Percentiles rank a stretch among this genome's conserved stretches.
Evolutionary conservation across 2,888 invertebrate genomes (phyloP).

Genomic region (Rhagophthalmus giganteus): DNA sequence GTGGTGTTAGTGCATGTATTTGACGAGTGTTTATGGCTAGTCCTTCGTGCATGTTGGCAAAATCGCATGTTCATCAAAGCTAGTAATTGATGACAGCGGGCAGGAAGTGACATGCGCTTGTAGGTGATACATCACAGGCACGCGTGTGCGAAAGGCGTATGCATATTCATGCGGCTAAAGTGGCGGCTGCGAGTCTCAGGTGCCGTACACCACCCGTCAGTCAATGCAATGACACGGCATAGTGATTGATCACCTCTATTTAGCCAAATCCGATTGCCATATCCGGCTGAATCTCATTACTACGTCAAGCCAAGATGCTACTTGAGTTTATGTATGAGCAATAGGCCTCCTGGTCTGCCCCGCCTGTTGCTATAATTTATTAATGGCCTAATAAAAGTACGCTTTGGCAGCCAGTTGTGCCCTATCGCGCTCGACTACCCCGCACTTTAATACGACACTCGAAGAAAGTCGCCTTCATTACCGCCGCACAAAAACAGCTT

Average conservation of each 20-base stretch:
- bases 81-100: constrained; percentile 56
- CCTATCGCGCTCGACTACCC: constrained; percentile 44
- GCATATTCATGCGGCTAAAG: constrained; percentile 52
- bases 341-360: constrained; percentile 49
- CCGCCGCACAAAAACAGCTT: constrained; percentile 45
- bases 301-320: constrained; percentile 58
- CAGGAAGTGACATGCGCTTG: constrained; percentile 45
- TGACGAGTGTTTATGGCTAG: constrained; percentile 53
- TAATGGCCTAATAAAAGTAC: constrained; percentile 58
- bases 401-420: constrained; percentile 51
- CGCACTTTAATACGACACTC: constrained; percentile 49
- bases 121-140: constrained; percentile 44
- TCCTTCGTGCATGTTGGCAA: constrained; percentile 55
- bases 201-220: constrained; percentile 48
- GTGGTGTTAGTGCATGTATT: constrained; percentile 39
- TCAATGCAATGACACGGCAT: constrained; percentile 51
- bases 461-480: constrained; percentile 46
- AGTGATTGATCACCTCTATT: constrained; percentile 56
- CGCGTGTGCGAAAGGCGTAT: constrained; percentile 45
- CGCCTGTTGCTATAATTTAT: constrained; percentile 58
- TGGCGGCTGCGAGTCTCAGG: constrained; percentile 46
- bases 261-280: constrained; percentile 55
- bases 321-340: constrained; percentile 56
- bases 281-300: constrained; percentile 57
- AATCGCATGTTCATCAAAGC: constrained; percentile 57